phyloP scores from a whole-genome alignment of 2,888 invertebrate genomes.

The Caenorhabditis afra region DNA sequence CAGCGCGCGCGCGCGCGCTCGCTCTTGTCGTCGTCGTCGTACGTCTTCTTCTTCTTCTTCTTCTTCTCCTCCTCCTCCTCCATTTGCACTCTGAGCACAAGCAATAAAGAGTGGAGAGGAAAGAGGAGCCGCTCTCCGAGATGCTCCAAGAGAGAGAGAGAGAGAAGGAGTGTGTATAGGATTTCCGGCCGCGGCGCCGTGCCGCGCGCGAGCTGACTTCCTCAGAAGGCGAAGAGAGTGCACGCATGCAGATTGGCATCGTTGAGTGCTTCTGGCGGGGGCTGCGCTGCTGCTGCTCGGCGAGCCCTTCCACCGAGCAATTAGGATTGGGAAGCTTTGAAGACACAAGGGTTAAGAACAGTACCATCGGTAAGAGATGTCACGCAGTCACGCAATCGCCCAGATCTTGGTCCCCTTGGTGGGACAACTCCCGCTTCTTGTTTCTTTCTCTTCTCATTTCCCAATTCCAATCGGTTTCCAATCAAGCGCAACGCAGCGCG shows the following conservation, averaged over 20 bases:
- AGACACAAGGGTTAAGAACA: too few relatives aligned
- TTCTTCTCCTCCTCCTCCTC: slow-evolving; percentile 6
- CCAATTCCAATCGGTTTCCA: too few relatives aligned
- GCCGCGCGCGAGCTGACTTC: slow-evolving; percentile 14
- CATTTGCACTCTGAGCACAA: not conserved
- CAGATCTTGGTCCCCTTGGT: too few relatives aligned
- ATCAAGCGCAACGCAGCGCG: not conserved
- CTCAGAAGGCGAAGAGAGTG: slow-evolving; percentile 3
- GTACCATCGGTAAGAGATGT: too few relatives aligned
- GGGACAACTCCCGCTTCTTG: too few relatives aligned
- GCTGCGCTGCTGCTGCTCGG: too few relatives aligned
- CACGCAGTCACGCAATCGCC: too few relatives aligned
- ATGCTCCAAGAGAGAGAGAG: slow-evolving; percentile 19
- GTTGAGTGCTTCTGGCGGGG: not conserved
- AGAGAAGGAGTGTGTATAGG: slow-evolving; percentile 35
- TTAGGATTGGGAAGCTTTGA: too few relatives aligned
- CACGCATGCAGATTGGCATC: slow-evolving; percentile 16
- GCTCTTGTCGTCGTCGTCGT: too few relatives aligned
- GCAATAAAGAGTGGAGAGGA: not conserved
- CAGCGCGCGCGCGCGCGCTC: too few relatives aligned
- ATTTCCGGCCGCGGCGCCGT: slow-evolving; percentile 46
- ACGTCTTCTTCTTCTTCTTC: slow-evolving; percentile 29
- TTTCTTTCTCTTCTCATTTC: too few relatives aligned
- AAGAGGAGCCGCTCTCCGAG: not conserved
- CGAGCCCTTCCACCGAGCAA: too few relatives aligned